These are phyloP conservation scores for Monodelphis domestica DNA, from an alignment of 2,797 vertebrate species.

Conservation along the genomic window DNA sequence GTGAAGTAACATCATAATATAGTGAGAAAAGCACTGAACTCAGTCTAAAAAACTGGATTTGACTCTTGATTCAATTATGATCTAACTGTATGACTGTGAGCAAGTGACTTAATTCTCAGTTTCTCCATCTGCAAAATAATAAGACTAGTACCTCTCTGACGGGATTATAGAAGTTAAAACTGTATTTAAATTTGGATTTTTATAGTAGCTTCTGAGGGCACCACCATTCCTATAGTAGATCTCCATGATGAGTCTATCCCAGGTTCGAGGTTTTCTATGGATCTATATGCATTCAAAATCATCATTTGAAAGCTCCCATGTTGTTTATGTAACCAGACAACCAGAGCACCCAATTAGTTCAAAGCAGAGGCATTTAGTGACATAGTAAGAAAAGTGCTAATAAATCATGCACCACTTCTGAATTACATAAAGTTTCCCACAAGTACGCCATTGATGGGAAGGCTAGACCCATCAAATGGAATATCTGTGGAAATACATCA, in stretches of 20 bases:
- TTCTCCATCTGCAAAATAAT: neutral
- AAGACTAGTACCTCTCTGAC: neutral
- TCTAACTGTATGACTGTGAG: neutral
- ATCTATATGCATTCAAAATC: neutral
- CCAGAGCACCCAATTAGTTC: neutral
- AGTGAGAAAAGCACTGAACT: neutral
- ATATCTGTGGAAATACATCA: neutral
- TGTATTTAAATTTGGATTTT: neutral
- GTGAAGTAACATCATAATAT: neutral
- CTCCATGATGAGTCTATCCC: neutral
- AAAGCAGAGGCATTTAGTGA: neutral
- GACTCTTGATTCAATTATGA: neutral
- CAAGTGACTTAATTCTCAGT: neutral
- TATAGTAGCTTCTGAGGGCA: neutral
- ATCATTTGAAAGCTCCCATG: neutral
- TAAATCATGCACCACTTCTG: neutral
- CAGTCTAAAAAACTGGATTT: neutral
- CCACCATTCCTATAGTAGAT: neutral
- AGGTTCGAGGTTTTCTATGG: neutral
- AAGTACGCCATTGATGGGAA: neutral
- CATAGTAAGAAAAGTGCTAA: neutral
- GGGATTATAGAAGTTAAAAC: neutral
- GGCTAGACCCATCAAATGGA: neutral
- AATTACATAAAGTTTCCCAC: neutral
- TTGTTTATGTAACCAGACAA: neutral